A percentile compares a stretch with the other conserved stretches of the same genome.
Evolutionary conservation across 2,888 invertebrate genomes (phyloP).

Genomic region (Leptinotarsa tumamoca): DNA sequence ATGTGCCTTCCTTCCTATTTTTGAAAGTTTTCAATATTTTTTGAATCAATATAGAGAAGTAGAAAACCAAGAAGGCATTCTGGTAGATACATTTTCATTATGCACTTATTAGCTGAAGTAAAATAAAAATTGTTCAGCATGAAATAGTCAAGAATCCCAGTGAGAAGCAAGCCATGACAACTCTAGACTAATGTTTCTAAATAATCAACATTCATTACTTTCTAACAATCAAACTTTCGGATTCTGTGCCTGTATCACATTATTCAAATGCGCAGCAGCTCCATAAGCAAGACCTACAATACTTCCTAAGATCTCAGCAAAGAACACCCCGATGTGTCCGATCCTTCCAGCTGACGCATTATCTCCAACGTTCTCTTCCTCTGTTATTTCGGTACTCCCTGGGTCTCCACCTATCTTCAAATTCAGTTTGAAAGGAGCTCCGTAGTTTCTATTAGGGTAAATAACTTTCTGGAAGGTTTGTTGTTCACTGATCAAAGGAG

Average conservation of each 20-base stretch:
- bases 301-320: constrained; percentile 58
- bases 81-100: no score
- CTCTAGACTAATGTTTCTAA: not conserved
- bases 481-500: constrained; percentile 4
- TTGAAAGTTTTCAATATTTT: no score
- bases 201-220: not conserved
- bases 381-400: constrained; percentile 20
- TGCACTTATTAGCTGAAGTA: no score
- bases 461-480: constrained; percentile 29
- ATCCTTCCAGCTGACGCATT: constrained; percentile 32
- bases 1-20: no score
- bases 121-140: no score
- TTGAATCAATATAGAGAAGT: no score
- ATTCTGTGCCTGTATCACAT: constrained; percentile 24
- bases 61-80: no score
- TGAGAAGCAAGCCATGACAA: no score
- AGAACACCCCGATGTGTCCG: constrained; percentile 56
- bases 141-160: no score
- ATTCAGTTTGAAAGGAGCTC: constrained; percentile 39
- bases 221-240: not conserved
- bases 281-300: constrained; percentile 59
- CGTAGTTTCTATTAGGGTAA: constrained; percentile 31
- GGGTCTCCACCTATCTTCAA: constrained; percentile 41
- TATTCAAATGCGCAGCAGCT: constrained; percentile 53
- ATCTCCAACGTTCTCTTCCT: constrained; percentile 17